Conservation (phyloP, 2,113 vertebrate genomes). For the Archocentrus centrarchus region DNA sequence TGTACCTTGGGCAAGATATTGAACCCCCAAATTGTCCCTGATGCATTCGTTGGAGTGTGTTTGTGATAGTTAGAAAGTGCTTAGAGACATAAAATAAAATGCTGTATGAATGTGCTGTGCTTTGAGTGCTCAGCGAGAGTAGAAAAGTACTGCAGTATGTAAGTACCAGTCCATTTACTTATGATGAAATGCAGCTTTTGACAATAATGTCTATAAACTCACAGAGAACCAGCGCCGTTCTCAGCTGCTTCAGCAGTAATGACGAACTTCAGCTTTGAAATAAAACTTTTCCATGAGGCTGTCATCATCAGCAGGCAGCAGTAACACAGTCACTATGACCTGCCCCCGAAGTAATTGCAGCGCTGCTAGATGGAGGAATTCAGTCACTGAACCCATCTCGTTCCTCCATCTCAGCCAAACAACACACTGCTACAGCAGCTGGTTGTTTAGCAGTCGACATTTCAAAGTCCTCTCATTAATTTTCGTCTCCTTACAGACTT, state of each 20-base stretch:
- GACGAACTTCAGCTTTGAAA: neutral
- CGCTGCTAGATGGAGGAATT: neutral
- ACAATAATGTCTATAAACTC: neutral
- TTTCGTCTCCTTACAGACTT: neutral
- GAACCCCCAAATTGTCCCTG: neutral
- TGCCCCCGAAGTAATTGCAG: neutral
- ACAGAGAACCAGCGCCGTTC: neutral
- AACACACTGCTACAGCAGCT: neutral
- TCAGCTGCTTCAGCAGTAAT: neutral
- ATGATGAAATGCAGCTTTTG: neutral
- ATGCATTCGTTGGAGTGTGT: neutral
- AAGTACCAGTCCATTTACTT: slow-evolving; percentile 6
- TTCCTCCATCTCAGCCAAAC: neutral
- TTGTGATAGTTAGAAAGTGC: neutral
- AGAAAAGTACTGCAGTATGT: neutral
- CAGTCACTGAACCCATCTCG: neutral
- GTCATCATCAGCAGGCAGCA: neutral
- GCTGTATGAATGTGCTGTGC: neutral
- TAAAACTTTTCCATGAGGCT: neutral
- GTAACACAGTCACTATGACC: neutral
- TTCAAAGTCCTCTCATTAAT: slow-evolving; percentile 3
- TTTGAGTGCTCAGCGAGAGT: neutral
- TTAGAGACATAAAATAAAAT: neutral
- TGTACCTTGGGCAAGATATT: neutral
- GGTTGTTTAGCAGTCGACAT: neutral